phyloP scores from a whole-genome alignment of 1,140 invertebrate genomes.

The Bombus impatiens region DNA sequence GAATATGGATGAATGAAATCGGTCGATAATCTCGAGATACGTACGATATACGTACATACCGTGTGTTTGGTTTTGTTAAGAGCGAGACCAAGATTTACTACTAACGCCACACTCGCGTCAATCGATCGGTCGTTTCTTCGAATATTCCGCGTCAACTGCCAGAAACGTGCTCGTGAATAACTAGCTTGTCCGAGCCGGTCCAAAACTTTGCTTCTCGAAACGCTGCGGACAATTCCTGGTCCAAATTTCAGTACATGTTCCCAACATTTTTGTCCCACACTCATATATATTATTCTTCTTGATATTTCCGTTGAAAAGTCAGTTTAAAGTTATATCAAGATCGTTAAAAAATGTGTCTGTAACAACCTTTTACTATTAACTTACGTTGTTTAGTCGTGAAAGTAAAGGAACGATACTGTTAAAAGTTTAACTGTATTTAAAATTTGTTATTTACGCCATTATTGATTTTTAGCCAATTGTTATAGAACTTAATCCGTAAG shows the following conservation, averaged over 20 bases:
- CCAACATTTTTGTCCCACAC: not conserved
- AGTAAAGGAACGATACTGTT: too few species aligned
- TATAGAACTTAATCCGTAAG: not conserved
- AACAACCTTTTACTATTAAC: too few species aligned
- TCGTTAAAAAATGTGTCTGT: too few species aligned
- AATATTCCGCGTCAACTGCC: not conserved
- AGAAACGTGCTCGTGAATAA: constrained; percentile 20
- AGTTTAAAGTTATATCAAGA: too few species aligned
- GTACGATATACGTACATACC: not conserved
- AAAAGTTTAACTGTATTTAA: too few species aligned
- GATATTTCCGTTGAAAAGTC: too few species aligned
- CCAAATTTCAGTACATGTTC: not conserved
- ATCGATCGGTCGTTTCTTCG: not conserved
- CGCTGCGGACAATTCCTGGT: not conserved
- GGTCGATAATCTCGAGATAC: constrained; percentile 24
- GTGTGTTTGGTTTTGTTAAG: not conserved
- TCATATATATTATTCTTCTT: too few species aligned
- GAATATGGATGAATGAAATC: constrained; percentile 48
- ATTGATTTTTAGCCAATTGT: too few species aligned
- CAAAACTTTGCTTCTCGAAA: not conserved
- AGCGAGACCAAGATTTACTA: not conserved
- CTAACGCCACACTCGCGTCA: not conserved
- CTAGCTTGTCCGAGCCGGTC: not conserved
- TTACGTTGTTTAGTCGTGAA: too few species aligned
- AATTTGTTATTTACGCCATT: too few species aligned